phyloP scores from a whole-genome alignment of 2,888 invertebrate genomes.

The Oscheius sp. region DNA sequence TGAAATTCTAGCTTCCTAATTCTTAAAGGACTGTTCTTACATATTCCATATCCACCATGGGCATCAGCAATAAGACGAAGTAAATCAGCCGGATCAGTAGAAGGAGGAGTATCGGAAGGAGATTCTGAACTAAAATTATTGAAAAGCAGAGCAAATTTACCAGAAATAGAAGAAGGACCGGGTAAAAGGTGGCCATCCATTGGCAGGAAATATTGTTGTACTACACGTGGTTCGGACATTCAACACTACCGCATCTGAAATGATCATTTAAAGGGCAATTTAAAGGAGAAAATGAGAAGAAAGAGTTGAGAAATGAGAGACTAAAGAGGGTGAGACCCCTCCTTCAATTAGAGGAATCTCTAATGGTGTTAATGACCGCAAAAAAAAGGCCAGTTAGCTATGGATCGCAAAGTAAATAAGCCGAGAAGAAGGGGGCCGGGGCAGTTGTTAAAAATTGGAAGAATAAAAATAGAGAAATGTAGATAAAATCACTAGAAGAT shows the following conservation, averaged over 20 bases:
- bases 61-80: slow-evolving; percentile 37
- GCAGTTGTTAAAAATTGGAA: no score
- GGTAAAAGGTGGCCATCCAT: slow-evolving; percentile 34
- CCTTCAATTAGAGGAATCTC: slow-evolving; percentile 30
- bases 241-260: slow-evolving; percentile 33
- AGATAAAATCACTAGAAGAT: no score
- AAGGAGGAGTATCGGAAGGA: slow-evolving; percentile 29
- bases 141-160: background rate
- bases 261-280: background rate
- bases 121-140: slow-evolving; percentile 8
- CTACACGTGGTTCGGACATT: slow-evolving; percentile 35
- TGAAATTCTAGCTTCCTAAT: no score
- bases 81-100: slow-evolving; percentile 36
- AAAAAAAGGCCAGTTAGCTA: slow-evolving; percentile 26
- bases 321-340: background rate
- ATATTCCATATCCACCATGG: slow-evolving; percentile 28
- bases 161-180: slow-evolving; percentile 18
- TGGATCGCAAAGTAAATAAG: slow-evolving; percentile 21
- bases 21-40: background rate
- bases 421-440: background rate
- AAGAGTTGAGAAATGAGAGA: slow-evolving; percentile 8
- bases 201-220: slow-evolving; percentile 29
- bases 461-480: slow-evolving; percentile 10
- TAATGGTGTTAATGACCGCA: slow-evolving; percentile 30
- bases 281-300: background rate